These are phyloP conservation scores for Crotalus horridus DNA, from an alignment of 2,113 vertebrate genomes.

Conservation along the genomic window DNA sequence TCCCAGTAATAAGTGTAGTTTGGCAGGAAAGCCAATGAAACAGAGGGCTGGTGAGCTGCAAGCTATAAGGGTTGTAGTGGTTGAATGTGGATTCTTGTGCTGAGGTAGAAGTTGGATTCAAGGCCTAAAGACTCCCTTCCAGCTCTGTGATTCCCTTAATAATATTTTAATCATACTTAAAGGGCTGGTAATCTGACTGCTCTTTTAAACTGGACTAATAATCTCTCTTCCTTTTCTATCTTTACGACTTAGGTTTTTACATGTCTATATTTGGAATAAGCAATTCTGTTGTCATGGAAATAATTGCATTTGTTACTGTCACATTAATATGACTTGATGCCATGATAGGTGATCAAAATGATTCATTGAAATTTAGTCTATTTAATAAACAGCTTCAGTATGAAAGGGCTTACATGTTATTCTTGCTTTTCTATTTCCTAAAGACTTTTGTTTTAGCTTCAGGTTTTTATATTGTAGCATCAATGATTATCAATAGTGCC, in stretches of 20 bases:
- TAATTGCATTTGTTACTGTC: slow-evolving; percentile 58
- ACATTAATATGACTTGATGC: slow-evolving; percentile 46
- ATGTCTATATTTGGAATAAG: slow-evolving; percentile 58
- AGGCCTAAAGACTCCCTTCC: neutral
- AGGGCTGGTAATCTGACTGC: neutral
- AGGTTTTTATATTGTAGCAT: neutral
- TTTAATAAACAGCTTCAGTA: slow-evolving; percentile 16
- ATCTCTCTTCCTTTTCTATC: neutral
- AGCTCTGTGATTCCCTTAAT: neutral
- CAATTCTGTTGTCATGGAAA: slow-evolving; percentile 64
- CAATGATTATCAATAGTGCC: neutral
- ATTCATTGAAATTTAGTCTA: neutral
- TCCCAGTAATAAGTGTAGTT: neutral
- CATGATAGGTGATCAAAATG: slow-evolving; percentile 30
- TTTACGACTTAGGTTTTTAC: slow-evolving; percentile 35
- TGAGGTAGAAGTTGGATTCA: neutral
- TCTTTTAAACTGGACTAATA: neutral
- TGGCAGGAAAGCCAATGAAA: neutral
- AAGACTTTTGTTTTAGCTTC: neutral
- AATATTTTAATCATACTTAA: neutral
- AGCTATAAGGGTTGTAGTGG: neutral
- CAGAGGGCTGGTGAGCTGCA: neutral
- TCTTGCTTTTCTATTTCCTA: neutral
- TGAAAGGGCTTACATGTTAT: neutral
- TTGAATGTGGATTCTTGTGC: neutral